Base-by-base conservation (phyloP, 2,113 vertebrate genomes). In the Eulemur rufifrons region DNA sequence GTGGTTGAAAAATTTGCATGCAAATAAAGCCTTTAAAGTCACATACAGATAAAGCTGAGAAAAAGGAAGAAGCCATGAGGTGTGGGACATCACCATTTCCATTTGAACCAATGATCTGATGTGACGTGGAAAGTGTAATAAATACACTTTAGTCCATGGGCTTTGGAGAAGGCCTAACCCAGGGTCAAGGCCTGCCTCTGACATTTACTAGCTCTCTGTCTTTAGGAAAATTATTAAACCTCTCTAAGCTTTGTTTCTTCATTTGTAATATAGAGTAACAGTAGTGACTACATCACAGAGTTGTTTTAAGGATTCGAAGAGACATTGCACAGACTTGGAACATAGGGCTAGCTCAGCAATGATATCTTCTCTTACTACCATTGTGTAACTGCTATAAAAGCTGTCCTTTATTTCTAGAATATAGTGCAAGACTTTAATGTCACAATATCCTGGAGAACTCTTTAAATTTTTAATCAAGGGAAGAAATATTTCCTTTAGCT, bases 401-500 rank as follows among this genome's bases (percentile, higher is more conserved):
- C 11, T 91, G 50, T 92, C 39, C n/a, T 91, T 88, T 88, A 69
- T 69, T 96, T 93, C 45, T 42, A 76, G 42, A 95, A 76, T 91
- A 81, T 3, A 90, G 47, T 83, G 3, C 6, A 95, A 71, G 4
- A 73, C 17, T 74, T 93, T 27, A 93, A 85, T 78, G 32, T 37
- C 52, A 84, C 14, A 86, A 37, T 77, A 96, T 93, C 93, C 42
- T 85, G 34, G 14, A 50, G 3, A 77, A 42, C 17, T 52, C 91
- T 76, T 66, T 3, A 8, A 86, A 76, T 71, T 91, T 86, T 96
- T 74, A 86, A 93, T 63, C 86, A 95, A 88, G 8, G 52, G 15
- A 93, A 93, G 20, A 95, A 91, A 78, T 82, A 73, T 56, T 91
- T 96, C n/a, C 12, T 64, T 81, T 95, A 83, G 15, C 27, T 93